Percentiles rank a stretch among this genome's conserved stretches.
Evolutionary conservation across 1,140 invertebrate species (phyloP).

Genomic region (Neuroterus valhalla): DNA sequence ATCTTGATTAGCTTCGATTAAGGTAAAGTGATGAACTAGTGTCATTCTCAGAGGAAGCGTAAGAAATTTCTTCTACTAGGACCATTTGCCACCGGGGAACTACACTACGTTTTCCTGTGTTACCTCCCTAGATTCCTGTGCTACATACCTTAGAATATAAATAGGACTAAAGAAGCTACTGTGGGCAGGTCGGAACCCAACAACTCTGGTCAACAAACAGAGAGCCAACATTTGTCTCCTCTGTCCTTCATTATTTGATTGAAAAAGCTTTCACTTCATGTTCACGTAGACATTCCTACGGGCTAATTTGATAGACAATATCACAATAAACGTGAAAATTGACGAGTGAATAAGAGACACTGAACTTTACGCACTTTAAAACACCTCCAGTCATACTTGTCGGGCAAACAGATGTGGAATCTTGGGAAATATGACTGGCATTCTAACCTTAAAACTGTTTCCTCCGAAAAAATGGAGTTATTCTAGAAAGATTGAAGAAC

Average conservation of each 20-base stretch:
- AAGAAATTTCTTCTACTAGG: background rate
- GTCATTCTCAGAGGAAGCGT: background rate
- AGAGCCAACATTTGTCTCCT: conserved; percentile 25
- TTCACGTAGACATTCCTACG: background rate
- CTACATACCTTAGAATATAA: conserved; percentile 19
- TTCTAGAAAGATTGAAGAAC: too few relatives aligned
- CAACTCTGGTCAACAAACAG: conserved; percentile 7
- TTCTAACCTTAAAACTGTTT: conserved; percentile 9
- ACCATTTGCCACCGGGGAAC: background rate
- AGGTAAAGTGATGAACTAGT: background rate
- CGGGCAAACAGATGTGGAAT: background rate
- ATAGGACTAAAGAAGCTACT: conserved; percentile 2
- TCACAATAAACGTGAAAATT: too few relatives aligned
- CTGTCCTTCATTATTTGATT: conserved; percentile 1
- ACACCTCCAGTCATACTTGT: conserved; percentile 1
- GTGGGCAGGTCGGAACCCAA: conserved; percentile 17
- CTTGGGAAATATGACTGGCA: background rate
- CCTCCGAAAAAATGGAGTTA: too few relatives aligned
- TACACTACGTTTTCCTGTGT: too few relatives aligned
- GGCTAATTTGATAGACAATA: too few relatives aligned
- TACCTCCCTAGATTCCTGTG: background rate
- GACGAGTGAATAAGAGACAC: background rate
- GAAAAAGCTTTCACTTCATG: conserved; percentile 18
- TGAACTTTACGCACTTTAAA: conserved; percentile 10
- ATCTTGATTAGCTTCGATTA: background rate